These are phyloP conservation scores for Cheiracanthium punctorium DNA, from an alignment of 2,888 invertebrate species.

Conservation along the genomic window DNA sequence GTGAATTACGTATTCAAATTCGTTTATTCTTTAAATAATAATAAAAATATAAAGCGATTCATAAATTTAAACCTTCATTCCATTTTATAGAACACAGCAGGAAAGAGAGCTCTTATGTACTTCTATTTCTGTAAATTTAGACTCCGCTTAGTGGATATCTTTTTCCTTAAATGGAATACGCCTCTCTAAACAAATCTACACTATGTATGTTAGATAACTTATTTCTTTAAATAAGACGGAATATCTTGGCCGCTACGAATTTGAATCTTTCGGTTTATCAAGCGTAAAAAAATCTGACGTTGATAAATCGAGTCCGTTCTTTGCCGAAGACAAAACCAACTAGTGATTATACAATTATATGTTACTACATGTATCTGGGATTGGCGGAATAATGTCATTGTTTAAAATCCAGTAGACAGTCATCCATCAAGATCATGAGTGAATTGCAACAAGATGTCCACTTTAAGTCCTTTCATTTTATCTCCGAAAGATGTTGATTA, in stretches of 20 bases:
- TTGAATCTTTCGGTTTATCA: not conserved
- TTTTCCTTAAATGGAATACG: too few relatives aligned
- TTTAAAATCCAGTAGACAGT: constrained; percentile 22
- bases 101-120: too few relatives aligned
- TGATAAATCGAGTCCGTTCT: constrained; percentile 1
- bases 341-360: constrained; percentile 6
- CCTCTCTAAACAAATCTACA: too few relatives aligned
- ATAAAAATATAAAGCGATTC: too few relatives aligned
- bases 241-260: not conserved
- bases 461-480: not conserved
- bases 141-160: too few relatives aligned
- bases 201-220: too few relatives aligned
- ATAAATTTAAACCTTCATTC: too few relatives aligned
- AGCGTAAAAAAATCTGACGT: constrained; percentile 3
- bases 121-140: too few relatives aligned
- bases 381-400: constrained; percentile 17
- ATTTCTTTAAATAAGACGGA: constrained; percentile 7
- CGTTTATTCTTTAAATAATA: too few relatives aligned
- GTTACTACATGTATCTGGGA: not conserved
- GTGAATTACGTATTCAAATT: too few relatives aligned
- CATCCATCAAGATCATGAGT: constrained; percentile 22
- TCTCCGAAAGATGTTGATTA: too few relatives aligned
- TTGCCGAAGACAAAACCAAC: constrained; percentile 11
- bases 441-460: constrained; percentile 3
- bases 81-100: too few relatives aligned